Conservation (phyloP, 2,113 vertebrate species). For the Ceyx melanurus region DNA sequence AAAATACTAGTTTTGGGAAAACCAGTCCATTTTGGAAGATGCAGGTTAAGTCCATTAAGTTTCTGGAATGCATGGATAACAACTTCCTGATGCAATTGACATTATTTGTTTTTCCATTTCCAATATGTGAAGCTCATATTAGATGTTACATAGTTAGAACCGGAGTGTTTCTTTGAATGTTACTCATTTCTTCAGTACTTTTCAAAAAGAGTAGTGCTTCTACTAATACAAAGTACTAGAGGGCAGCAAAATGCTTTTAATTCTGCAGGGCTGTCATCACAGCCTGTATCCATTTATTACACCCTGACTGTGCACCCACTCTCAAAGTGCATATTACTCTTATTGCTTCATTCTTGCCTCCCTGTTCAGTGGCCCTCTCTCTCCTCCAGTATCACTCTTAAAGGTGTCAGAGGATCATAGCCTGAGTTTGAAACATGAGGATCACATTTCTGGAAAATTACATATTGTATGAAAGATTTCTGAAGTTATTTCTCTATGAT, state of each 20-base stretch:
- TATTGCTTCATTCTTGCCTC: not conserved
- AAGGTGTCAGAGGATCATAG: not conserved
- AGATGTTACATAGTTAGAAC: not conserved
- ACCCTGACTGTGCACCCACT: not conserved
- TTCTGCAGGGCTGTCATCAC: not conserved
- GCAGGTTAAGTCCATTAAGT: not conserved
- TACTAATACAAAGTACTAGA: conserved; percentile 16
- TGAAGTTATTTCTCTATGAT: not conserved
- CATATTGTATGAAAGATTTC: not conserved
- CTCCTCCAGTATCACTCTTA: not conserved
- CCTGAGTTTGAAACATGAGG: not conserved
- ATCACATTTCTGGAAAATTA: not conserved
- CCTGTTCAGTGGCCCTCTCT: not conserved
- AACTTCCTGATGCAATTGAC: no score
- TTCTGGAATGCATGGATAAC: no score
- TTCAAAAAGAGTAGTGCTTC: not conserved
- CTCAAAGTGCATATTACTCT: not conserved
- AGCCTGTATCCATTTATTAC: not conserved
- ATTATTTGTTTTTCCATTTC: not conserved
- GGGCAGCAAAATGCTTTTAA: conserved; percentile 55
- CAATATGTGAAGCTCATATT: not conserved
- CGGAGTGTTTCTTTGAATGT: not conserved
- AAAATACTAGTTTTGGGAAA: not conserved
- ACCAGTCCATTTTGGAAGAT: not conserved
- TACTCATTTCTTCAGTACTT: not conserved